Evolutionary conservation across 2,888 invertebrate genomes (phyloP).

Genomic region (Lacanobia oleracea): DNA sequence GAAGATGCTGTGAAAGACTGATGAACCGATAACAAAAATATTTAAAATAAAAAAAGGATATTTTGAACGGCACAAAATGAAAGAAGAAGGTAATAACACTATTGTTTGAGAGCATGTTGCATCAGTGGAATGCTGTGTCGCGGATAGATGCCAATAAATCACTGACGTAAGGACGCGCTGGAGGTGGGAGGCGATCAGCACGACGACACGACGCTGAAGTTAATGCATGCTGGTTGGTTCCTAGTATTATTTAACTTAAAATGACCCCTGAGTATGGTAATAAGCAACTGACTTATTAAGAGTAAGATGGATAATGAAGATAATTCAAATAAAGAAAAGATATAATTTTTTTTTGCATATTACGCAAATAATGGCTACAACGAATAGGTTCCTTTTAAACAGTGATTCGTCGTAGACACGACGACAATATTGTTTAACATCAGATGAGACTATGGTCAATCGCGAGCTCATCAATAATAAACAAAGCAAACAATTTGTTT

Average conservation of each 20-base stretch:
- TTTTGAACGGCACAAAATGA: too few species aligned
- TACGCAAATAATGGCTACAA: too few species aligned
- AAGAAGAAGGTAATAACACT: neutral
- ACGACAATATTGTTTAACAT: too few species aligned
- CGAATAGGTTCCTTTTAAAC: too few species aligned
- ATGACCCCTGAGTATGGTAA: neutral
- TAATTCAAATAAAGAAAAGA: too few species aligned
- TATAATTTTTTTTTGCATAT: too few species aligned
- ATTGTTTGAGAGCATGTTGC: too few species aligned
- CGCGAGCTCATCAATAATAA: too few species aligned
- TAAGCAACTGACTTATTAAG: neutral
- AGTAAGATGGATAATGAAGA: neutral
- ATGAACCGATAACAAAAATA: neutral
- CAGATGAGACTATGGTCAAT: too few species aligned
- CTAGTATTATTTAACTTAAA: slow-evolving; percentile 1
- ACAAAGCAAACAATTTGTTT: too few species aligned
- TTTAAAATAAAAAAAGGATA: neutral
- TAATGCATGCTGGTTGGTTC: neutral
- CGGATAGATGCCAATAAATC: slow-evolving; percentile 4
- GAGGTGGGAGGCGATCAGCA: slow-evolving; percentile 32
- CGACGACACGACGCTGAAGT: slow-evolving; percentile 7
- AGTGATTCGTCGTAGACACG: too few species aligned
- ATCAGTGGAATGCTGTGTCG: neutral
- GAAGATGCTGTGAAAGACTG: neutral
- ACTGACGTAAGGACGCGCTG: neutral